phyloP scores from a whole-genome alignment of 2,797 vertebrate species.

The Dendrocincla tyrannina region DNA sequence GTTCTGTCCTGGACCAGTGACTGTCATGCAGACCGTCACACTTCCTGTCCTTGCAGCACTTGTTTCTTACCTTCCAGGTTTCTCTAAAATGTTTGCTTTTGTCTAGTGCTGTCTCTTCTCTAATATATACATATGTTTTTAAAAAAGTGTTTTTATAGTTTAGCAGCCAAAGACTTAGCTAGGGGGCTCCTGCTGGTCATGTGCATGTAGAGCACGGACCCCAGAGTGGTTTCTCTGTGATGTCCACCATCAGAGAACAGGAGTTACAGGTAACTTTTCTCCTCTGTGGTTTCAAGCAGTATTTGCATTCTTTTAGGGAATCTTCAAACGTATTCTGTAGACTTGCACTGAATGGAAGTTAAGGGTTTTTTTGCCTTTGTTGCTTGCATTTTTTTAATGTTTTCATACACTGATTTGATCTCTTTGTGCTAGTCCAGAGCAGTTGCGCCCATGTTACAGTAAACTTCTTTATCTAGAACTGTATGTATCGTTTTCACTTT shows the following conservation, averaged over 20 bases:
- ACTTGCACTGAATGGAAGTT: neutral
- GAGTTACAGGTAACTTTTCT: constrained; percentile 45
- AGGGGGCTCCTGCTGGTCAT: constrained; percentile 56
- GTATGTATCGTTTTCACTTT: neutral
- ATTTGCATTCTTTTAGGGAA: neutral
- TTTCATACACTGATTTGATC: neutral
- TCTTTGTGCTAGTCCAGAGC: neutral
- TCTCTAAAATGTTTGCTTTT: neutral
- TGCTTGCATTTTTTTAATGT: neutral
- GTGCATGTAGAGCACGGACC: constrained; percentile 59
- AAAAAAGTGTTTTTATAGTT: constrained; percentile 47
- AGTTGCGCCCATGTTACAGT: neutral
- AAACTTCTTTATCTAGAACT: neutral
- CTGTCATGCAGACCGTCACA: neutral
- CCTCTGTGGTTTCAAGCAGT: neutral
- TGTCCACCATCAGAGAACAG: constrained; percentile 57
- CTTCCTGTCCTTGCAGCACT: neutral
- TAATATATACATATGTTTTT: constrained; percentile 26
- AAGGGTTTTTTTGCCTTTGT: neutral
- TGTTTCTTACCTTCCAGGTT: neutral
- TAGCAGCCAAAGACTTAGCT: constrained; percentile 55
- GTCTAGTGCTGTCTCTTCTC: neutral
- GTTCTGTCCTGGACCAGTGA: neutral
- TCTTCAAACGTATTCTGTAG: neutral
- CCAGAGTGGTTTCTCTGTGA: constrained; percentile 61